A percentile compares a stretch with the other conserved stretches of the same genome.
Evolutionary conservation across 2,888 invertebrate genomes (phyloP).

Genomic region (Ctena decussata): DNA sequence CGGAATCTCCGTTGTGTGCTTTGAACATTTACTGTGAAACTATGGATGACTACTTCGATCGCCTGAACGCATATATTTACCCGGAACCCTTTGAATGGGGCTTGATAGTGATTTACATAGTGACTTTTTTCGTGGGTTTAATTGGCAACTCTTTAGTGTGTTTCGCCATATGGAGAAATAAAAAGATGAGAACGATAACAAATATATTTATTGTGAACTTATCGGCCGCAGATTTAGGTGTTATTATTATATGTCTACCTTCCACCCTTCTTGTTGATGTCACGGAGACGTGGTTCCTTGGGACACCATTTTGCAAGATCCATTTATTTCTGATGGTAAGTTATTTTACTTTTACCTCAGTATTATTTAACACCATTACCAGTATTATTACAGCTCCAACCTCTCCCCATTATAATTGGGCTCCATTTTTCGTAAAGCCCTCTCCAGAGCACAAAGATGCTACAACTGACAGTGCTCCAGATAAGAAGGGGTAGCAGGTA

Average conservation of each 20-base stretch:
- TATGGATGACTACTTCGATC: slow-evolving; percentile 63
- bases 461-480: too few relatives aligned
- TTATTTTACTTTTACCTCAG: not conserved
- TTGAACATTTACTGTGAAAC: slow-evolving; percentile 53
- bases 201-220: slow-evolving; percentile 97
- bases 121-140: slow-evolving; percentile 94
- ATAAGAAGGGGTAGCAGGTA: too few relatives aligned
- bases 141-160: slow-evolving; percentile 95
- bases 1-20: slow-evolving; percentile 20
- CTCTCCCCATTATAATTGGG: too few relatives aligned
- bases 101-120: slow-evolving; percentile 91
- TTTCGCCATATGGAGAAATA: slow-evolving; percentile 95
- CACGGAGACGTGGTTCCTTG: slow-evolving; percentile 97
- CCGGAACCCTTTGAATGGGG: slow-evolving; percentile 89
- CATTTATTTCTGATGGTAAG: slow-evolving; percentile 96
- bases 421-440: too few relatives aligned
- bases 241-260: slow-evolving; percentile 95
- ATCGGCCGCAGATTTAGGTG: slow-evolving; percentile 94
- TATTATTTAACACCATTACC: too few relatives aligned
- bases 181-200: slow-evolving; percentile 96
- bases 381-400: too few relatives aligned
- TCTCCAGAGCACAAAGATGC: too few relatives aligned
- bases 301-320: slow-evolving; percentile 94
- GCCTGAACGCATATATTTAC: slow-evolving; percentile 44
- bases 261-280: slow-evolving; percentile 96